Evolutionary conservation across 2,113 vertebrate genomes (phyloP).

Genomic region (Eolophus roseicapilla): DNA sequence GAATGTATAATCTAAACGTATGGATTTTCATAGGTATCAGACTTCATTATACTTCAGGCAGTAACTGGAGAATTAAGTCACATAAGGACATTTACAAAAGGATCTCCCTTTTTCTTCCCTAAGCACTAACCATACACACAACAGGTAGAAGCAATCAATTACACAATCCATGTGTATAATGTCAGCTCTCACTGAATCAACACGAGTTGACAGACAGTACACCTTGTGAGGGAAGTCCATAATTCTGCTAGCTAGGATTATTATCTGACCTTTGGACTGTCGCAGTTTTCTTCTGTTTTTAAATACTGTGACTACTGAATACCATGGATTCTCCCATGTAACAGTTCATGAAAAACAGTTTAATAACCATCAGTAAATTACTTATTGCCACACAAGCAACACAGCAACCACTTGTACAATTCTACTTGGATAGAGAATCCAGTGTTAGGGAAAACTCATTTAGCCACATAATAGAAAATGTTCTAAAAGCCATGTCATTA

Average conservation of each 20-base stretch:
- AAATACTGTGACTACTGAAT: neutral
- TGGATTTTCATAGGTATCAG: neutral
- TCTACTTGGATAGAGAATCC: neutral
- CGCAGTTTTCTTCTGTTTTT: neutral
- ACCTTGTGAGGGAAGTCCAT: neutral
- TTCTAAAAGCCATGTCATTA: neutral
- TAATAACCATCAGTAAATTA: neutral
- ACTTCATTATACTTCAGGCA: neutral
- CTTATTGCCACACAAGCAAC: neutral
- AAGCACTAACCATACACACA: neutral
- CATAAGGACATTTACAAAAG: neutral
- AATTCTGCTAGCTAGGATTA: neutral
- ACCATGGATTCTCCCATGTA: neutral
- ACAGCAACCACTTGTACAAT: neutral
- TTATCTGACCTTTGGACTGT: neutral
- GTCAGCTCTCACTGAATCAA: neutral
- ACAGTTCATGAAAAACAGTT: neutral
- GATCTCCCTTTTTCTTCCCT: neutral
- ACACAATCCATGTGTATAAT: neutral
- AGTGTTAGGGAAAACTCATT: neutral
- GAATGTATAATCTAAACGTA: neutral
- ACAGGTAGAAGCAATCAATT: neutral
- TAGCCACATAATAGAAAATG: neutral
- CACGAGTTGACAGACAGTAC: neutral
- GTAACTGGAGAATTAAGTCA: neutral